These are phyloP conservation scores for Dendronephthya gigantea DNA, from an alignment of 64 coral and sea anemone species.

Conservation along the genomic window DNA sequence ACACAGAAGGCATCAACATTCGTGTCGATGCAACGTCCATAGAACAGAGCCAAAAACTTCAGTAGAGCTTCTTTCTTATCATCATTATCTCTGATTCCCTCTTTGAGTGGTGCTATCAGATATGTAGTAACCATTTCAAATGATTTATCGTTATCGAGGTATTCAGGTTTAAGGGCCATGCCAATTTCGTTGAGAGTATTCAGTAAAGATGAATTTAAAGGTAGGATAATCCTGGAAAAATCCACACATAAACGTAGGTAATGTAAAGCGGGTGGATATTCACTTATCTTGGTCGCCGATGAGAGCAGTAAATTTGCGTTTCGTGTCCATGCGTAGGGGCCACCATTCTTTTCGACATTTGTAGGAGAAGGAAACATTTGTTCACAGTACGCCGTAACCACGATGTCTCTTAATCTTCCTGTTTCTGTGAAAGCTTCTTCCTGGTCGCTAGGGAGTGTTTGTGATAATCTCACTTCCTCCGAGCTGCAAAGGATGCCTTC, in stretches of 20 bases:
- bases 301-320: background rate
- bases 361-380: background rate
- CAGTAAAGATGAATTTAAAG: background rate
- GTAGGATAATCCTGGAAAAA: background rate
- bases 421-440: background rate
- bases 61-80: background rate
- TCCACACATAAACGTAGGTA: constrained; percentile 1
- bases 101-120: background rate
- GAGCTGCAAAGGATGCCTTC: background rate
- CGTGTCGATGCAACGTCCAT: background rate
- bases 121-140: background rate
- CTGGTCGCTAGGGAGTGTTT: background rate
- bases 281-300: background rate
- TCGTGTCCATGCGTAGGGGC: background rate
- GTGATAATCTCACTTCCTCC: background rate
- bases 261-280: background rate
- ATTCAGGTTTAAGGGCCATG: background rate
- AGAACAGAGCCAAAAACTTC: background rate
- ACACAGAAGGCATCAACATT: background rate
- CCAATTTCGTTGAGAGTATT: background rate
- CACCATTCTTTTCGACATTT: background rate
- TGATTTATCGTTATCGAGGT: background rate
- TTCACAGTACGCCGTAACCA: background rate
- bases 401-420: background rate
- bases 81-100: background rate